Evolutionary conservation across 1,140 invertebrate species (phyloP), one percentile per base, ranked within the genome.

Genomic region (Bombyx mandarina): DNA sequence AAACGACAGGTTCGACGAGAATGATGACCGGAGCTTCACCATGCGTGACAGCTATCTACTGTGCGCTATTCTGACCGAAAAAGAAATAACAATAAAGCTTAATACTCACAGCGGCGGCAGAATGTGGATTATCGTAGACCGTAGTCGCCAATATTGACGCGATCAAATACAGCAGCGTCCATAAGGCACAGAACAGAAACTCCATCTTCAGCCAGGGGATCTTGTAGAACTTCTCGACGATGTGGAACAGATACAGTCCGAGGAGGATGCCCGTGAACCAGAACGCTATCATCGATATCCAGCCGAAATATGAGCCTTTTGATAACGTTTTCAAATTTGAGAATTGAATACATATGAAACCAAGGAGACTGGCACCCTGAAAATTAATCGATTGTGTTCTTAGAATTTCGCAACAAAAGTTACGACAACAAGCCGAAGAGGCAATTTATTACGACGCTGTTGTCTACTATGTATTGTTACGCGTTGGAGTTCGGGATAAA

Each of bases 151-250:
- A 80, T 44, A 90, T 89, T 2, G 93, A 88, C 3, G 93, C 94
- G 56, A 94, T 82, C 18, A 96, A 73, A 67, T 93, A 95, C 48
- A 94, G 91, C 7, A 93, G 69, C 3, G 91, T 89, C 92, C 92
- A 94, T 3, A 95, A 50, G 1, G 87, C 84, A 76, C 93, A 94
- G 84, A 93, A 96, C 12, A 90, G 88, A 43, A 96, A 91, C 88
- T 97, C 96, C 71, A 97, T 92, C 79, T 94, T 93, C 26, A 95
- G 75, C 96, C 96, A 98, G 0, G 95, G 96, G 57, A 97, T 93
- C 79, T 91, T 93, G 75, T 93, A 93, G 69, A 95, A 93, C 77
- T 94, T 95, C 74, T 96, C 94, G 60, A 97, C 89, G 8, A 97
- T 90, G 75, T 97, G 95, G 75, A 97, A 95, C 54, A 96, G 73